phyloP scores from a whole-genome alignment of 2,113 vertebrate species.

The Pluvialis apricaria region DNA sequence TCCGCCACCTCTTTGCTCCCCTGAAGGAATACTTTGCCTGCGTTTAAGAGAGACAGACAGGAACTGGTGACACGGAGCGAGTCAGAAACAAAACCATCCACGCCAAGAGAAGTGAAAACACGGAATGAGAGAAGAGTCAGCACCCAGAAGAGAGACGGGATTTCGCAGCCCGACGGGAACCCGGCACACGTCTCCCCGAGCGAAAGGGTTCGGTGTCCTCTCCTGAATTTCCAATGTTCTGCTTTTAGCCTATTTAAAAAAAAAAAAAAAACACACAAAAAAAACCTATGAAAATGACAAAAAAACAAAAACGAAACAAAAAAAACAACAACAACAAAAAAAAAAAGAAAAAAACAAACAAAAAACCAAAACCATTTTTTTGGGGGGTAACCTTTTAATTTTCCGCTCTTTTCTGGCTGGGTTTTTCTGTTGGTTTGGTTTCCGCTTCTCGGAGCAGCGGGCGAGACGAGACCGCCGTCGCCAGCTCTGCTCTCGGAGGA shows the following conservation, averaged over 20 bases:
- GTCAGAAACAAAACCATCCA: slow-evolving; percentile 76
- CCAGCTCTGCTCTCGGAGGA: neutral
- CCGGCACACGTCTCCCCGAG: slow-evolving; percentile 65
- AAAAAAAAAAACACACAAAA: neutral
- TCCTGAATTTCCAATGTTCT: slow-evolving; percentile 85
- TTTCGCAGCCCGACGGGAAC: slow-evolving; percentile 30
- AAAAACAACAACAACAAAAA: too few relatives aligned
- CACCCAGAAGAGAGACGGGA: slow-evolving; percentile 73
- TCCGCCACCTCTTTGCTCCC: slow-evolving; percentile 97
- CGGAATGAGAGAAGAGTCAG: slow-evolving; percentile 76
- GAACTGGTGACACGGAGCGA: slow-evolving; percentile 72
- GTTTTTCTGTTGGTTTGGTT: slow-evolving; percentile 78
- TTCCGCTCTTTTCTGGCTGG: slow-evolving; percentile 89
- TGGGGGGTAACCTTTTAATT: slow-evolving; percentile 80
- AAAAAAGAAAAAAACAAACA: neutral
- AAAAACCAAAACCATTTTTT: slow-evolving; percentile 55
- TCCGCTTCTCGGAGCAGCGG: slow-evolving; percentile 66
- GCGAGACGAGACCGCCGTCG: slow-evolving; percentile 28
- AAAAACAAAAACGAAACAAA: neutral
- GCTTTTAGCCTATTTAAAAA: slow-evolving; percentile 87
- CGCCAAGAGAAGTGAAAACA: slow-evolving; percentile 71
- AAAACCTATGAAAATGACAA: slow-evolving; percentile 28
- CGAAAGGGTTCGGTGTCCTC: slow-evolving; percentile 80
- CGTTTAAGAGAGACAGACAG: slow-evolving; percentile 76
- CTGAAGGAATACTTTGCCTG: slow-evolving; percentile 99